phyloP scores from a whole-genome alignment of 2,888 invertebrate species.

The Thera britannica region DNA sequence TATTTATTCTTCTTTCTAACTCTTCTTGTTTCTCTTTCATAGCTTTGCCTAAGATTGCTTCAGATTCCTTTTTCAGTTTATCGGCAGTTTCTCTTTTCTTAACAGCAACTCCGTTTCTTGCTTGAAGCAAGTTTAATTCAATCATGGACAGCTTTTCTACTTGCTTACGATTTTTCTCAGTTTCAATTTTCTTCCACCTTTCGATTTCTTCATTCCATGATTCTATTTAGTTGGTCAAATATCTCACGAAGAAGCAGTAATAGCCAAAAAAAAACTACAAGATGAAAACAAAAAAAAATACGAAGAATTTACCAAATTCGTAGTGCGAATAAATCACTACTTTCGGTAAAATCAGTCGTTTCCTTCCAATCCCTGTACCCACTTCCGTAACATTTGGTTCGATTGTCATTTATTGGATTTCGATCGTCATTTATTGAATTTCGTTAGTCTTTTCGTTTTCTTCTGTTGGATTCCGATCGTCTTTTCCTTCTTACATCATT shows the following conservation, averaged over 20 bases:
- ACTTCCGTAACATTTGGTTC: too few species aligned
- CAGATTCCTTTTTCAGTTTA: slow-evolving; percentile 63
- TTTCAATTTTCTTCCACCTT: slow-evolving; percentile 76
- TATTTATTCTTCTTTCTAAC: slow-evolving; percentile 72
- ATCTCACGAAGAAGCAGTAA: slow-evolving; percentile 84
- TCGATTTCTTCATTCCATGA: slow-evolving; percentile 79
- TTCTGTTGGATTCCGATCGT: too few species aligned
- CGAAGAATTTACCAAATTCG: slow-evolving; percentile 76
- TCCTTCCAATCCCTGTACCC: too few species aligned
- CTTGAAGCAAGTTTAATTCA: slow-evolving; percentile 64
- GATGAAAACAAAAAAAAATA: slow-evolving; percentile 80
- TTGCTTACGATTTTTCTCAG: slow-evolving; percentile 75
- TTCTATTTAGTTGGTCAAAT: slow-evolving; percentile 81
- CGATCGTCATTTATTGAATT: too few species aligned
- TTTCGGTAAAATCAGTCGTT: too few species aligned
- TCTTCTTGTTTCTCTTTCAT: slow-evolving; percentile 79
- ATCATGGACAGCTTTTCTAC: slow-evolving; percentile 71
- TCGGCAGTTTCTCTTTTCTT: slow-evolving; percentile 69
- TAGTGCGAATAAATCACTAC: too few species aligned
- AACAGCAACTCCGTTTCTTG: slow-evolving; percentile 54
- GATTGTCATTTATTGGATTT: too few species aligned
- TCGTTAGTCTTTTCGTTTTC: too few species aligned
- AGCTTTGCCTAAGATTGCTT: slow-evolving; percentile 61
- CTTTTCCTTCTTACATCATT: too few species aligned
- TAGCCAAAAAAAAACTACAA: slow-evolving; percentile 80